Evolutionary conservation across 2,888 invertebrate species (phyloP), one percentile per base, ranked within the genome.

Genomic region (Podotricha telesiphe): DNA sequence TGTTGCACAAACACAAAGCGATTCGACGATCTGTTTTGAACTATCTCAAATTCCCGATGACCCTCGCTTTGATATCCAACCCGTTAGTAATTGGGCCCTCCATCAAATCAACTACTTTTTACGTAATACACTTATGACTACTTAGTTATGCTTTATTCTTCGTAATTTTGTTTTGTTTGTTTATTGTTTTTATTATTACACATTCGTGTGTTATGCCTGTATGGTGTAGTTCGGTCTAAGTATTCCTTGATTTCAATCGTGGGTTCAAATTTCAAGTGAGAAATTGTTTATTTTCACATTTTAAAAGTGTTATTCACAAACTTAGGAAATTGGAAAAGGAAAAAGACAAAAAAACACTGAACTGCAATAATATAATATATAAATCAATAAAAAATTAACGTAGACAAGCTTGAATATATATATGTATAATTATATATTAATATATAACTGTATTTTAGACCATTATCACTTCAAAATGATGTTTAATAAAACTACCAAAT

Each of bases 1-100:
- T 45, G 59, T 59, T 59, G 59, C 68, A 71, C 68, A 74, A 71
- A 74, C 71, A 73, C 65, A 75, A 72, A 64, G 56, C 20, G 53
- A 20, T 67, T 45, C 22, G 45, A 50, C 59, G 64, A 28, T 19
- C 51, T 56, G 62, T 65, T 68, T 62, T 63, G 56, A 65, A 65
- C 65, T 65, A 68, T 68, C 61, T 50, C 64, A 40, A 59, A 70
- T 59, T 66, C 34, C 51, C 15, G 56, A 58, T 68, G 67, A 70
- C 68, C 64, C 70, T 42, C 59, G 34, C 68, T 70, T 70, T 61
- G 70, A 70, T 70, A 70, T 50, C 28, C 17, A 64, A 64, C 53
- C 67, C 67, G 61, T 50, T 58, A 59, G 51, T 61, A 63, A 48
- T 22, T 20, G 20, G 55, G 47, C 40, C 48, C 22, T 63, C 56